Percentiles rank a stretch among this genome's conserved stretches.
phyloP scores from a whole-genome alignment of 2,797 vertebrate species.

The Brachyrhaphis roseni region DNA sequence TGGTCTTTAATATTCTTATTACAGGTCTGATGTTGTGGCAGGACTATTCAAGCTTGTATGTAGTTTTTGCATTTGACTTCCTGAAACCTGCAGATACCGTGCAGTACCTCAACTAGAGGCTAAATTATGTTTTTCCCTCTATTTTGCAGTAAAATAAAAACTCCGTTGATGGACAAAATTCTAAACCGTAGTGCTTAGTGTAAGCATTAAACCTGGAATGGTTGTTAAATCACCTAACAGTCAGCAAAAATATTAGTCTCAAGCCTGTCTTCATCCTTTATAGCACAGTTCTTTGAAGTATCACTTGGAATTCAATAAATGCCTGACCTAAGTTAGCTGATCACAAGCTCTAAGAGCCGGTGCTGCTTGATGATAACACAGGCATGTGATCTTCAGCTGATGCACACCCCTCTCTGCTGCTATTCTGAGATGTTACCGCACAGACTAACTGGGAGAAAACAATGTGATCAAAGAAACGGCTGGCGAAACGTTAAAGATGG shows the following conservation, averaged over 20 bases:
- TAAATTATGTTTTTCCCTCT: neutral
- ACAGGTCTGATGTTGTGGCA: no score
- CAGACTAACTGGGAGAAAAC: slow-evolving; percentile 12
- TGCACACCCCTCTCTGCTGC: slow-evolving; percentile 20
- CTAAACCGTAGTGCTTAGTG: neutral
- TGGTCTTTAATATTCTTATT: no score
- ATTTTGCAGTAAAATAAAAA: neutral
- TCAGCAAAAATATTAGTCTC: neutral
- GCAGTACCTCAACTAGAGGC: neutral
- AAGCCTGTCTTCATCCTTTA: neutral
- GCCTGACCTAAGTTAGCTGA: slow-evolving; percentile 19
- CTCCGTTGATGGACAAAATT: neutral
- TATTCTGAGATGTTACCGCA: slow-evolving; percentile 20
- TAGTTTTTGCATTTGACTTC: no score
- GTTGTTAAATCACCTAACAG: neutral
- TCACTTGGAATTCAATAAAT: slow-evolving; percentile 4
- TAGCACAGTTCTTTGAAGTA: neutral
- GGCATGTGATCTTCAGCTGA: slow-evolving; percentile 62
- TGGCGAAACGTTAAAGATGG: neutral
- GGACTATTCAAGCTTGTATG: no score
- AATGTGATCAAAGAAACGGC: slow-evolving; percentile 10
- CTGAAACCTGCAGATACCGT: neutral
- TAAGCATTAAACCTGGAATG: neutral
- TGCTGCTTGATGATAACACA: slow-evolving; percentile 31
- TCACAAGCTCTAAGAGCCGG: slow-evolving; percentile 23